Percentiles rank a stretch among this genome's conserved stretches.
Conservation (phyloP, 2,888 invertebrate genomes). For the Auanema freiburgensis region DNA sequence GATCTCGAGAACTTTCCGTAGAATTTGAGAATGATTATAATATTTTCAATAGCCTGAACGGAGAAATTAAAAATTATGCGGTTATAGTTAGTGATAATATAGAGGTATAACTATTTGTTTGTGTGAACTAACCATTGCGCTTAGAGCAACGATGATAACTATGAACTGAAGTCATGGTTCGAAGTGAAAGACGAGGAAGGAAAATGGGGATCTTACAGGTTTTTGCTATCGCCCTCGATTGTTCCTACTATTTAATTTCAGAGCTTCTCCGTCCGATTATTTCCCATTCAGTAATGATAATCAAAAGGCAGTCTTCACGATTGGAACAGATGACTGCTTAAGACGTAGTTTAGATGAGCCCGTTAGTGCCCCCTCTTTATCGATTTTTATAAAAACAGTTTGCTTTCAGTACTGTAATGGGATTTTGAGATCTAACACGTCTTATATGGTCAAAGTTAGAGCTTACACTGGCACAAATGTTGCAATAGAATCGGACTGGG, state of each 20-base stretch:
- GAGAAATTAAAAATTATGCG: conserved; percentile 57
- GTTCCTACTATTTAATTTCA: conserved; percentile 10
- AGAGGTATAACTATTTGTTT: conserved; percentile 34
- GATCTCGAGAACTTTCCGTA: conserved; percentile 55
- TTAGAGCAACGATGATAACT: conserved; percentile 56
- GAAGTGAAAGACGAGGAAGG: conserved; percentile 57
- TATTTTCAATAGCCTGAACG: conserved; percentile 56
- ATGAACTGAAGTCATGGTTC: conserved; percentile 59
- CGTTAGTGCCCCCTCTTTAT: conserved; percentile 23
- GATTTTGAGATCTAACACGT: conserved; percentile 49
- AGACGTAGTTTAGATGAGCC: conserved; percentile 56
- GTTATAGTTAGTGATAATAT: conserved; percentile 59
- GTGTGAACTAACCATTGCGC: conserved; percentile 4
- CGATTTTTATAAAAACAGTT: neutral
- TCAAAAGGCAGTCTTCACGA: conserved; percentile 48
- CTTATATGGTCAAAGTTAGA: conserved; percentile 58
- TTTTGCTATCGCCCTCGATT: too few species aligned
- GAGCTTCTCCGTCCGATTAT: conserved; percentile 55
- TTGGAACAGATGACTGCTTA: conserved; percentile 59
- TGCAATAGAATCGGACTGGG: conserved; percentile 62
- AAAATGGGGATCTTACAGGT: conserved; percentile 35
- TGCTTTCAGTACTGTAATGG: conserved; percentile 59
- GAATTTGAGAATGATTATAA: conserved; percentile 57
- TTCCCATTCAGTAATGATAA: conserved; percentile 51
- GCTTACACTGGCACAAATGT: conserved; percentile 58